Base-by-base conservation (phyloP, 2,888 invertebrate species). In the Apotomis betuletana region DNA sequence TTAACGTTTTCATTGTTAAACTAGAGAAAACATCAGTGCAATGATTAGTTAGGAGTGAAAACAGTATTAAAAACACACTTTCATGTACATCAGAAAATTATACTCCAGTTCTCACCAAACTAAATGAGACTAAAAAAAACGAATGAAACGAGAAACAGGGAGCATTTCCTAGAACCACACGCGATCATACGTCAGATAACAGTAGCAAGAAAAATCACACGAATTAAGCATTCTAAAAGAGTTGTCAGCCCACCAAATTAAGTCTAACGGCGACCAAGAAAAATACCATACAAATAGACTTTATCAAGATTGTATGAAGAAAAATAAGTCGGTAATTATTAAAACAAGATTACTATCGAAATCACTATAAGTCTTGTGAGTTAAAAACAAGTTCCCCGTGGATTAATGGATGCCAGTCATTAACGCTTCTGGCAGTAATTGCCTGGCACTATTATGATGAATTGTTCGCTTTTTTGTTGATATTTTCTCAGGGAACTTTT, bases 331-430 rank as follows among this genome's bases (percentile, higher is more conserved):
- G 85, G 90, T 92, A 90, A 93, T 91, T 92, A 92, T 91, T 88
- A 89, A 86, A 90, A 91, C 89, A 89, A 92, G 92, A 92, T 92
- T 89, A 90, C 89, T 91, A 92, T 93, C 92, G 82, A 86, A 90
- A 90, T 89, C 83, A 84, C 87, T 89, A 85, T 88, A 90, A 89
- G 89, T 89, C 89, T 89, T 87, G 87, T 85, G 82, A 80, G 81
- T 82, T 85, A 85, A 87, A 90, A 92, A 92, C 91, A 87, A 87
- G 91, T 91, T 91, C 82, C 82, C 79, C 82, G 84, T 85, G 87
- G 89, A 90, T 90, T 91, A 90, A 90, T 87, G 86, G 86, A 86
- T 84, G 87, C 83, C 85, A 87, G 89, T 90, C 90, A 92, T 92
- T 92, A 93, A 91, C 90, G 90, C 90, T 88, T 85, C 89, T 87